Percentiles rank a stretch among this genome's conserved stretches.
phyloP scores from a whole-genome alignment of 2,888 invertebrate species.

The Elegia similella region DNA sequence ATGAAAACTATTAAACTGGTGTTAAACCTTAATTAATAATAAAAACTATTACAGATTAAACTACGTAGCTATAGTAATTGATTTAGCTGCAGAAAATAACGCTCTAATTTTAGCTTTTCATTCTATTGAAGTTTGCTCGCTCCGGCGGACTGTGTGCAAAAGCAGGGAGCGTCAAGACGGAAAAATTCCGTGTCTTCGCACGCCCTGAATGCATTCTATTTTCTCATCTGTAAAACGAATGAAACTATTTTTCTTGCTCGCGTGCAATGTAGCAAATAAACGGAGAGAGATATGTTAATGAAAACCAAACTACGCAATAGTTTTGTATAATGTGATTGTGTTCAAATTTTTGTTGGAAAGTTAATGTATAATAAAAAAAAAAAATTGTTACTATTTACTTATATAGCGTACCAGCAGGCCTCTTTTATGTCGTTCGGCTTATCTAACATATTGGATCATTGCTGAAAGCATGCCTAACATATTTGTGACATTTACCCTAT shows the following conservation, averaged over 20 bases:
- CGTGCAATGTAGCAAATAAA: constrained; percentile 12
- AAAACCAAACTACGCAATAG: neutral
- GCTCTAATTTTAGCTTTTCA: neutral
- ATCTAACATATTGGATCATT: too few species aligned
- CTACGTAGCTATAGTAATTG: too few species aligned
- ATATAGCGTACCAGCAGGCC: too few species aligned
- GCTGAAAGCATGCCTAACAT: too few species aligned
- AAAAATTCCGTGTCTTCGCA: constrained; percentile 36
- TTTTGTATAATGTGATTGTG: neutral
- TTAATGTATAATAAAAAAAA: too few species aligned
- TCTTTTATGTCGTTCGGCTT: too few species aligned
- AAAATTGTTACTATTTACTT: too few species aligned
- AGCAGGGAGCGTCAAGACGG: constrained; percentile 32
- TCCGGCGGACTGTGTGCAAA: constrained; percentile 10
- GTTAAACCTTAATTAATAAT: too few species aligned
- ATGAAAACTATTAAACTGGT: too few species aligned
- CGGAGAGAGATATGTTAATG: neutral
- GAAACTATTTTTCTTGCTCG: constrained; percentile 30
- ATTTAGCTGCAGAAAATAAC: neutral
- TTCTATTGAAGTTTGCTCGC: neutral
- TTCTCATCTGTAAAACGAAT: constrained; percentile 38
- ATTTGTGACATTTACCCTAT: too few species aligned
- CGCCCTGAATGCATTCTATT: constrained; percentile 44
- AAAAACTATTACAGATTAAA: too few species aligned
- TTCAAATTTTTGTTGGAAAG: too few species aligned